Conservation (phyloP, 2,888 invertebrate genomes). For the Drosophila borealis region DNA sequence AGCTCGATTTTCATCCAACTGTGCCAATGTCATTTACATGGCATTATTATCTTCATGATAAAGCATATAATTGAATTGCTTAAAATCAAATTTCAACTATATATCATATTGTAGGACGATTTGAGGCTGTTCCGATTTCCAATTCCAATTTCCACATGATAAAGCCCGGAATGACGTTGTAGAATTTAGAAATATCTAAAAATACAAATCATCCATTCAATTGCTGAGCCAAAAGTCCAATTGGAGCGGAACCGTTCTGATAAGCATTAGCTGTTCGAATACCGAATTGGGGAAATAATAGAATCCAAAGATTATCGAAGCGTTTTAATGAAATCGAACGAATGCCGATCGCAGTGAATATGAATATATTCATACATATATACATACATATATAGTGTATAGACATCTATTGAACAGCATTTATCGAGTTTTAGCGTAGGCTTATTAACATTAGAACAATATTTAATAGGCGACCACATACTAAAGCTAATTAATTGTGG, state of each 20-base stretch:
- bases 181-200: conserved; percentile 7
- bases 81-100: too few relatives aligned
- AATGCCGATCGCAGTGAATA: neutral
- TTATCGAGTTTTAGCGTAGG: conserved; percentile 11
- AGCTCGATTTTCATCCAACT: too few relatives aligned
- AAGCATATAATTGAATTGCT: too few relatives aligned
- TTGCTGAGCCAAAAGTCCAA: conserved; percentile 13
- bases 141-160: too few relatives aligned
- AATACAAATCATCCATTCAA: conserved; percentile 4
- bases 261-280: conserved; percentile 27
- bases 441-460: conserved; percentile 3
- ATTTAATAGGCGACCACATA: neutral
- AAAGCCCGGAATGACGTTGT: neutral
- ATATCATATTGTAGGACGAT: too few relatives aligned
- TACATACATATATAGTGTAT: neutral
- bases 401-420: neutral
- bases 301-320: conserved; percentile 27
- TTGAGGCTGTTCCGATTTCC: too few relatives aligned
- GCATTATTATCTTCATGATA: too few relatives aligned
- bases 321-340: conserved; percentile 5
- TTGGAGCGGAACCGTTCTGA: conserved; percentile 18
- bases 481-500: neutral
- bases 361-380: neutral
- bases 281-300: conserved; percentile 27
- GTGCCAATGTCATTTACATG: too few relatives aligned